These are phyloP conservation scores for Masnerella sp. DNA, from an alignment of 2,888 invertebrate species.

Conservation along the genomic window DNA sequence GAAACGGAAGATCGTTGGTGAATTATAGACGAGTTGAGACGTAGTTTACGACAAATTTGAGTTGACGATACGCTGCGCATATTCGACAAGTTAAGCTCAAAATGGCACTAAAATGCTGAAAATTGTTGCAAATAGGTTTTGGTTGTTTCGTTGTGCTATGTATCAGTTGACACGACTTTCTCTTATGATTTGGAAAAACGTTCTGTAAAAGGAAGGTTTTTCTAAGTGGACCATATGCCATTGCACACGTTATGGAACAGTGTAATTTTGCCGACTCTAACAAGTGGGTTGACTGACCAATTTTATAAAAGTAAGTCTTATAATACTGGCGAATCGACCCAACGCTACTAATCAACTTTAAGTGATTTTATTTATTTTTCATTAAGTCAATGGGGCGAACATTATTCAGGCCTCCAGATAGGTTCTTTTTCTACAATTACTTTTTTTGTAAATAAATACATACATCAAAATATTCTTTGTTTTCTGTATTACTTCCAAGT, in stretches of 20 bases:
- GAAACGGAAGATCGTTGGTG: slow-evolving; percentile 46
- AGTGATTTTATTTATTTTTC: slow-evolving; percentile 23
- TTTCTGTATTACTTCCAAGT: no score
- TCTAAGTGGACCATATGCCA: no score
- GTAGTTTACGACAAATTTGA: slow-evolving; percentile 41
- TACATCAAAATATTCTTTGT: background rate
- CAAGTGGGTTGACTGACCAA: no score
- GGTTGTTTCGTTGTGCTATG: slow-evolving; percentile 16
- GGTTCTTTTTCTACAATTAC: slow-evolving; percentile 20
- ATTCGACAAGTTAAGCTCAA: slow-evolving; percentile 17
- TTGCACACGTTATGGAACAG: no score
- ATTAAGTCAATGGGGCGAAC: slow-evolving; percentile 2
- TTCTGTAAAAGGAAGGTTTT: no score
- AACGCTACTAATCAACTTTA: no score
- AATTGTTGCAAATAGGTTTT: slow-evolving; percentile 32
- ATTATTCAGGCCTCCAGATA: slow-evolving; percentile 22
- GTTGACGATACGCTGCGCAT: slow-evolving; percentile 13
- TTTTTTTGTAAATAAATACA: slow-evolving; percentile 29
- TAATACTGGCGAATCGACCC: no score
- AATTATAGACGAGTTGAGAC: slow-evolving; percentile 43
- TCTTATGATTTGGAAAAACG: no score
- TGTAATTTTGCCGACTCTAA: no score
- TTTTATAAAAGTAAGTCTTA: no score
- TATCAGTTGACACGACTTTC: background rate
- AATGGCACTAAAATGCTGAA: slow-evolving; percentile 21